Percentiles rank a stretch among this genome's conserved stretches.
Conservation (phyloP, 2,888 invertebrate genomes). For the Seira sanloemensis region DNA sequence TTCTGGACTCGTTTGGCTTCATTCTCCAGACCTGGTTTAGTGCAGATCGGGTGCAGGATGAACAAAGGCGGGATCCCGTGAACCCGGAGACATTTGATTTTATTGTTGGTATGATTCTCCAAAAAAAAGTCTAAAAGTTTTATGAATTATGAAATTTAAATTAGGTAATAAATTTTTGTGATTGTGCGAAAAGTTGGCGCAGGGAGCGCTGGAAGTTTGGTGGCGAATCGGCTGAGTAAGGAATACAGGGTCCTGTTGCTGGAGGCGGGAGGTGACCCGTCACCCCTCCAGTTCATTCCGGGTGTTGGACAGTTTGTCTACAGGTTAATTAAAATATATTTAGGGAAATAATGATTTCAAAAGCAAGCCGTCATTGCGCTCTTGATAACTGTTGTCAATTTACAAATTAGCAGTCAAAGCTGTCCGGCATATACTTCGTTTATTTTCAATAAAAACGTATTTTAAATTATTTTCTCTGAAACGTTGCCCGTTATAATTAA, state of each 20-base stretch:
- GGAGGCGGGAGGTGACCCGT: slow-evolving; percentile 53
- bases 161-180: neutral
- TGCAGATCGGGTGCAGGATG: slow-evolving; percentile 19
- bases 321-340: neutral
- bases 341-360: neutral
- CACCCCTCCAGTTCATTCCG: slow-evolving; percentile 34
- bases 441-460: neutral
- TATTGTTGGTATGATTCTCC: slow-evolving; percentile 25
- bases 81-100: slow-evolving; percentile 34
- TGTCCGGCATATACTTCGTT: no score
- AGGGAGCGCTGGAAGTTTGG: slow-evolving; percentile 47
- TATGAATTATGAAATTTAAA: neutral
- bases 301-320: neutral
- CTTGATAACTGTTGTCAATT: no score
- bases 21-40: slow-evolving; percentile 11
- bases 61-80: neutral
- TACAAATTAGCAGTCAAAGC: no score
- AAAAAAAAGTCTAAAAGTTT: neutral
- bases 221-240: slow-evolving; percentile 49
- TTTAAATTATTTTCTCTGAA: neutral
- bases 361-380: no score
- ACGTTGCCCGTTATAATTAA: neutral
- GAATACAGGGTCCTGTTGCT: slow-evolving; percentile 39
- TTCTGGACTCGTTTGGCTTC: slow-evolving; percentile 15
- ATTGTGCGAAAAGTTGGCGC: slow-evolving; percentile 53